Conservation (phyloP, 2,797 vertebrate genomes). For the Hipposideros larvatus region DNA sequence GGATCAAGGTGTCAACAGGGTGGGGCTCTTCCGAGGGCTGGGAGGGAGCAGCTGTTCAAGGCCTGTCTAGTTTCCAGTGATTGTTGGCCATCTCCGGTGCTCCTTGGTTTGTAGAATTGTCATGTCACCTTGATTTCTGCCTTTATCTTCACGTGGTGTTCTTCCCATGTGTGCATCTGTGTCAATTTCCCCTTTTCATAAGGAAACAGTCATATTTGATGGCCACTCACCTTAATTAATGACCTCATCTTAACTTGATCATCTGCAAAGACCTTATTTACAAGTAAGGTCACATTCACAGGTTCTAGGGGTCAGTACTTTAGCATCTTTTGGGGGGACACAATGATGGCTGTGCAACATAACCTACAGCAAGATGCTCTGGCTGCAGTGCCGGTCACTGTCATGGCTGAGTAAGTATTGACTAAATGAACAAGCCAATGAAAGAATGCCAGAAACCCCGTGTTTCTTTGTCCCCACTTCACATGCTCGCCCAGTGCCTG, state of each 20-base stretch:
- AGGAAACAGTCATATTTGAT: background rate
- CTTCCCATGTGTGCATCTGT: rapidly evolving
- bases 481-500: rapidly evolving
- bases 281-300: background rate
- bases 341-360: rapidly evolving
- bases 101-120: background rate
- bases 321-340: background rate
- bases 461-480: rapidly evolving
- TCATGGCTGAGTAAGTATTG: rapidly evolving
- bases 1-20: rapidly evolving
- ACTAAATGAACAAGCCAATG: background rate
- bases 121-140: background rate
- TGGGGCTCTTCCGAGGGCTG: background rate
- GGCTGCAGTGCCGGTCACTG: rapidly evolving
- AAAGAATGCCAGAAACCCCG: no score
- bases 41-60: rapidly evolving
- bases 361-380: background rate
- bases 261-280: background rate
- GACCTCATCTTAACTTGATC: background rate
- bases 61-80: background rate
- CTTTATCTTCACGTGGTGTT: background rate
- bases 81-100: rapidly evolving
- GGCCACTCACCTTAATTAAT: background rate
- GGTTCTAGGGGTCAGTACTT: background rate
- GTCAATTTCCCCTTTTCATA: background rate